Percentiles rank a stretch among this genome's conserved stretches.
Conservation (phyloP, 2,797 vertebrate genomes). For the Falco peregrinus region DNA sequence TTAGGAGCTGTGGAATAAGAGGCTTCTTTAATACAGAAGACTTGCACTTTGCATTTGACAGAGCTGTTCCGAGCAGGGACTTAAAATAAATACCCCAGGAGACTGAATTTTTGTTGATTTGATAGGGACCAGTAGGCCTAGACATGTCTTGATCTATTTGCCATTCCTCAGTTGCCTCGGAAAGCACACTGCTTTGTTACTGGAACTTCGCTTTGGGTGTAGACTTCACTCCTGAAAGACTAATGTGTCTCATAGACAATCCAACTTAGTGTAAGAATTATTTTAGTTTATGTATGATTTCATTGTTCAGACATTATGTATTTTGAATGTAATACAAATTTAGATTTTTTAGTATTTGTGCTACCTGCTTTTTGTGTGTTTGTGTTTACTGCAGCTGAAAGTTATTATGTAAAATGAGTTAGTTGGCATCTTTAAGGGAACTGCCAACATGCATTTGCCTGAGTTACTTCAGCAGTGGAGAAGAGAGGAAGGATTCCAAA, state of each 20-base stretch:
- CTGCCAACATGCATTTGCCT: constrained; percentile 41
- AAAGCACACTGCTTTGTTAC: not conserved
- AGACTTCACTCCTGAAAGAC: not conserved
- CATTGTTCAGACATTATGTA: not conserved
- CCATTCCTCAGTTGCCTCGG: not conserved
- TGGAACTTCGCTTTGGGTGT: not conserved
- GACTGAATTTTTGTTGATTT: not conserved
- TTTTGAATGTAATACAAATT: not conserved
- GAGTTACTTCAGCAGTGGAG: constrained; percentile 47
- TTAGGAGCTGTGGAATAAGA: not conserved
- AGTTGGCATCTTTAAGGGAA: constrained; percentile 53
- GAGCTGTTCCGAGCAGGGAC: not conserved
- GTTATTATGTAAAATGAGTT: constrained; percentile 39
- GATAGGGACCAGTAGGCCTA: not conserved
- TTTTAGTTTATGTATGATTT: not conserved
- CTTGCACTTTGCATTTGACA: not conserved
- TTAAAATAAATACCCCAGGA: not conserved
- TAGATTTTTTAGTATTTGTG: not conserved
- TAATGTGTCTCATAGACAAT: not conserved
- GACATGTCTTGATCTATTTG: not conserved
- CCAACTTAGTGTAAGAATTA: not conserved
- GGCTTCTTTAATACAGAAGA: not conserved
- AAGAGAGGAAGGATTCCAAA: constrained; percentile 57
- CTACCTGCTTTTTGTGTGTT: not conserved
- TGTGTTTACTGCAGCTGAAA: constrained; percentile 29